Percentiles rank a stretch among this genome's conserved stretches.
These are phyloP conservation scores for Calcarius lapponicus DNA, from an alignment of 2,797 vertebrate species.

Conservation along the genomic window DNA sequence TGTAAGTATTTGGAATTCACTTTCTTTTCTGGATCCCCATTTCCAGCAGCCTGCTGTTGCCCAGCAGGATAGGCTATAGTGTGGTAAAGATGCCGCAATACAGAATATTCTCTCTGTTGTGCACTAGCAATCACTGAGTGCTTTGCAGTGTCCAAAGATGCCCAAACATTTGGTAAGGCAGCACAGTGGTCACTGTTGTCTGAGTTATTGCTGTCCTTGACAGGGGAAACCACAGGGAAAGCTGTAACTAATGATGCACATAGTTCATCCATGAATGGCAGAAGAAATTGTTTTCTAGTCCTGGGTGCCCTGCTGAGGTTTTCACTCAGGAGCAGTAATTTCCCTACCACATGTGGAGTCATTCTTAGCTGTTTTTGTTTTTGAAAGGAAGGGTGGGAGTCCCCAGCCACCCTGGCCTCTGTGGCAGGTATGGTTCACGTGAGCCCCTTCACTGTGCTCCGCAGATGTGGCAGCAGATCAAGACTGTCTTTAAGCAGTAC, in stretches of 20 bases:
- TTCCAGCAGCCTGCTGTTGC: not conserved
- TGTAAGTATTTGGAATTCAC: conserved; percentile 78
- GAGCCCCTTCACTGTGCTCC: not conserved
- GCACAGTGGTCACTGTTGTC: not conserved
- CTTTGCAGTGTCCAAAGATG: not conserved
- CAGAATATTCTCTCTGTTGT: not conserved
- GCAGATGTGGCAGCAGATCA: not conserved
- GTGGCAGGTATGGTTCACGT: fast-evolving
- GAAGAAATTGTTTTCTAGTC: not conserved
- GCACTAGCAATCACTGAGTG: not conserved
- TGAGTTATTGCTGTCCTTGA: not conserved
- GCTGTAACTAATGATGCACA: not conserved
- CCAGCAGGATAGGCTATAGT: not conserved
- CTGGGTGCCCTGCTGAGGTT: not conserved
- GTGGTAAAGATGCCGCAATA: not conserved
- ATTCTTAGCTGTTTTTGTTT: not conserved
- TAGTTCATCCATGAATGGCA: not conserved
- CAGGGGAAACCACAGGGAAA: not conserved
- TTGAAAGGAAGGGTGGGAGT: not conserved
- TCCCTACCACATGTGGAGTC: not conserved
- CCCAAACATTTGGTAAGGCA: not conserved
- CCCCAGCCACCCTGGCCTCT: not conserved
- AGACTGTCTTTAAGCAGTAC: not conserved
- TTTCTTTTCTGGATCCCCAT: not conserved
- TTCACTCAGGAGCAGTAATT: not conserved